A percentile compares a stretch with the other conserved stretches of the same genome.
Evolutionary conservation across 2,888 invertebrate species (phyloP).

Genomic region (Spatulosminthurus flaviceps): DNA sequence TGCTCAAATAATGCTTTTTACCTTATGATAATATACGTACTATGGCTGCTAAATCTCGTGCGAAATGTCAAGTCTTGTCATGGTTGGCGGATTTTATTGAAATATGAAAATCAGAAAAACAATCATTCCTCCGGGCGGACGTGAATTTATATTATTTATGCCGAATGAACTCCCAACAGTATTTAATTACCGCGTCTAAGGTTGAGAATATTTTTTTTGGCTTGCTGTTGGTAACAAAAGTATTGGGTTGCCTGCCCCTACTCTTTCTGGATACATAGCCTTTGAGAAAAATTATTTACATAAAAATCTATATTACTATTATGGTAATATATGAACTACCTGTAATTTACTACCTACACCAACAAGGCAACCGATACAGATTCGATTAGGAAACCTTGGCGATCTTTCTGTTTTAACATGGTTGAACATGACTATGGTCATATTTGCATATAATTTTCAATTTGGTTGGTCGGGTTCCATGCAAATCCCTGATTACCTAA

Average conservation of each 20-base stretch:
- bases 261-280: no score
- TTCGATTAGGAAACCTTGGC: constrained; percentile 7
- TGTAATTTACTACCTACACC: neutral
- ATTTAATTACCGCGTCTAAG: neutral
- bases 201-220: no score
- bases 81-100: neutral
- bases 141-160: neutral
- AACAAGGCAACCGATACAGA: neutral
- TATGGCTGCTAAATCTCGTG: neutral
- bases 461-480: constrained; percentile 14
- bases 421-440: constrained; percentile 31
- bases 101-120: neutral
- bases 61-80: neutral
- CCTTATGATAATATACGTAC: no score
- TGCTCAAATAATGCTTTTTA: no score
- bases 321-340: no score
- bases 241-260: no score
- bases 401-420: neutral
- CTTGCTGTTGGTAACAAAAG: no score
- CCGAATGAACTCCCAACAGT: constrained; percentile 6
- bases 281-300: no score
- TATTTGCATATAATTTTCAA: constrained; percentile 22
- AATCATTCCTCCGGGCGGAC: neutral
- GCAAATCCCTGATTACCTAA: constrained; percentile 29
- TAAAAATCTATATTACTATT: no score